Base-by-base conservation (phyloP, 2,113 vertebrate genomes). In the Cryptomyrus ogoouensis region DNA sequence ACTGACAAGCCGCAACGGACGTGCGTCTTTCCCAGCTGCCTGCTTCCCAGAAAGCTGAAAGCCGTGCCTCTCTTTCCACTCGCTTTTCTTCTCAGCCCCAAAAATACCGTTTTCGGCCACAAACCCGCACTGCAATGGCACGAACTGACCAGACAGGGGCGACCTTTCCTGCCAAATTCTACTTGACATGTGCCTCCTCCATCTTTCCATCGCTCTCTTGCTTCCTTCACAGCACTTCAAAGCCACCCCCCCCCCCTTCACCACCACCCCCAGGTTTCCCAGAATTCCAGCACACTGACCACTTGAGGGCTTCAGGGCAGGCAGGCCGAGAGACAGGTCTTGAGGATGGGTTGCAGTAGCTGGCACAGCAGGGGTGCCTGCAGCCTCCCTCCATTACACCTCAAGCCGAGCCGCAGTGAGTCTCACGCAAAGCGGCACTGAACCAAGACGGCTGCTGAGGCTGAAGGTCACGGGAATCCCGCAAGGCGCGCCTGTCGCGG, bases 91-190 rank as follows among this genome's bases (percentile, higher is more conserved):
- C 74, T 44, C 87, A 56, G 24, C 24, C 24, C 87, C 49, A 83
- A 66, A 83, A 80, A 58, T 24, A 3, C 44, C 19, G 17, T 53
- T 49, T 56, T 70, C 88, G 19, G 62, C 44, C 46, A 88, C 80
- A 47, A 17, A 83, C 5, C 66, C 42, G 84, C 49, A 46, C 77
- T 90, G 93, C 89, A 92, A 87, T 93, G 89, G 77, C 91, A 87
- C 15, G 2, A 31, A 89, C 31, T 83, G 42, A n/a, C 93, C 93
- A 93, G 90, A 91, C 89, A 91, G 92, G 90, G 93, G 92, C 93
- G 89, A 90, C 91, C 88, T 93, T 92, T 91, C 92, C 93, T 90
- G 90, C 89, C 84, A 91, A 89, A 93, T 93, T 88, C 89, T 90
- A 83, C 88, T 80, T 52, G 39, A 47, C 39, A 35, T 88, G 74